Evolutionary conservation across 2,888 invertebrate species (phyloP).

Genomic region (Bugula neritina): DNA sequence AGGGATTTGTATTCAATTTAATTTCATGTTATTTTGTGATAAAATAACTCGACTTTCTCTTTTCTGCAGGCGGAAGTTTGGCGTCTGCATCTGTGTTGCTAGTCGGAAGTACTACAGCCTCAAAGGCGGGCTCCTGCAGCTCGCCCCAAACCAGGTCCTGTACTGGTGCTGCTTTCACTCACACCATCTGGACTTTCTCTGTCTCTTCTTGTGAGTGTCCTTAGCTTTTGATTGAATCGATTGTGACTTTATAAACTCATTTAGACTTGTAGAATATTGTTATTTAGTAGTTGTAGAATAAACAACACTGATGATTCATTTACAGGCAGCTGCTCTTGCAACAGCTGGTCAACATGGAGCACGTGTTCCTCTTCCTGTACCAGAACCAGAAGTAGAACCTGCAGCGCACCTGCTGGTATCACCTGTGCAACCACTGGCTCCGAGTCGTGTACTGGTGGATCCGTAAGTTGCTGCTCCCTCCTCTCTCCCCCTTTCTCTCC

Average conservation of each 20-base stretch:
- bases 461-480: not conserved
- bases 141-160: not conserved
- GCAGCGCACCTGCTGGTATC: not conserved
- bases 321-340: not conserved
- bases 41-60: too few relatives aligned
- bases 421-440: not conserved
- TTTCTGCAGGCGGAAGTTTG: not conserved
- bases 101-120: constrained; percentile 10
- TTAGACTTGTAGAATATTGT: too few relatives aligned
- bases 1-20: too few relatives aligned
- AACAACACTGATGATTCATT: too few relatives aligned
- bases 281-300: too few relatives aligned
- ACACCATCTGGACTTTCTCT: constrained; percentile 18
- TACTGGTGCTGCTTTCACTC: not conserved
- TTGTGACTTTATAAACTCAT: too few relatives aligned
- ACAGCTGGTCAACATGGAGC: not conserved
- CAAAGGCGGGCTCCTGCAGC: not conserved
- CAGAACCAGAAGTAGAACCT: constrained; percentile 1
- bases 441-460: not conserved
- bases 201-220: constrained; percentile 7
- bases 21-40: too few relatives aligned
- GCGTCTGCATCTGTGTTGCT: not conserved
- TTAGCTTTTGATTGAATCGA: too few relatives aligned
- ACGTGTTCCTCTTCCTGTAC: not conserved
- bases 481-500: not conserved